Base-by-base conservation (phyloP, 1,140 invertebrate genomes). In the Tribolium madens region DNA sequence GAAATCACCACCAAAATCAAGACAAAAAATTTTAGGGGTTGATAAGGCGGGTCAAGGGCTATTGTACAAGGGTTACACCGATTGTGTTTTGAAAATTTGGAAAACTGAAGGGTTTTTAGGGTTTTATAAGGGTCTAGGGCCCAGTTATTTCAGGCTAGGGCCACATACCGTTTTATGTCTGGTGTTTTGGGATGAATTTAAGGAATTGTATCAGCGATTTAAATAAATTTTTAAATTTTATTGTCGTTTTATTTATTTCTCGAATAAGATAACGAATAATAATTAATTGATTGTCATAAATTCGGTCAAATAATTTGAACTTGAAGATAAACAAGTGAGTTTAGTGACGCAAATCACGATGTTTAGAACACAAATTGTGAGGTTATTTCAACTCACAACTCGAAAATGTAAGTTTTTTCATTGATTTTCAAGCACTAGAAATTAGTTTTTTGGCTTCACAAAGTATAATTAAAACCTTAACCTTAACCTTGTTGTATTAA, bases 111-210 rank as follows among this genome's bases (percentile, higher is more conserved):
- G 95, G 0, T 78, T 94, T 0, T 86, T 88, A 53, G 94, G 94
- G 1, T 91, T 97, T 80, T 97, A 97, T 85, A 97, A 97, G 88
- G 96, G 96, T 9, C 91, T 94, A 26, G 91, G 92, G 12, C 93
- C 95, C 0, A 94, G 92, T 33, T 96, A 96, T 86, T 87, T 96
- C 50, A 89, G 96, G 68, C 89, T 97, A 42, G 95, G 94, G 0
- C 96, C 96, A 0, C 96, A 97, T 82, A 95, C 95, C 0, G 92
- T 97, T 1, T 84, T 97, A 0, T 92, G 93, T 81, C 86, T 98
- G 33, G 90, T 96, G 15, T 95, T 97, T 85, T 97, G 96, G 91
- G 94, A 96, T 85, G 88, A 94, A 85, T 87, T 96, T 13, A 90
- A 91, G 70, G 71, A 74, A 7, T 75, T 82, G 13, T 78, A 83